Base-by-base conservation (phyloP, 2,797 vertebrate genomes). In the Gobionotothen gibberifrons region DNA sequence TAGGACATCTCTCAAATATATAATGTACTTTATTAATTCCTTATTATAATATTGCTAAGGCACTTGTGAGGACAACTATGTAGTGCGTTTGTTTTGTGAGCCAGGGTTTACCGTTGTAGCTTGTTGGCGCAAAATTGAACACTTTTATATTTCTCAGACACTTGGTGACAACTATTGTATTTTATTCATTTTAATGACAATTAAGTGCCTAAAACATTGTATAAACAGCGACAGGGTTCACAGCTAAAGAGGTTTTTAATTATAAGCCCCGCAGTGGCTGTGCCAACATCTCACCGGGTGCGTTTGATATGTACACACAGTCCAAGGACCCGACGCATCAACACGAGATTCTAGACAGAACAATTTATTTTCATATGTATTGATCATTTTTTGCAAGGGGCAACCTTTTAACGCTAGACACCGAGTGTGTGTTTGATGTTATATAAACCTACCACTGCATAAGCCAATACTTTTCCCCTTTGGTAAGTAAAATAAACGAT, bases 301-400 rank as follows among this genome's bases (percentile, higher is more conserved):
- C 53, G 54, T 39, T 36, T 39, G 74, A n/a, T 13, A 67, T 29
- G 59, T 49, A 55, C n/a, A 77, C 59, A 40, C 9, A 40, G 9
- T 43, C 2, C n/a, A 7, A 87, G 87, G 88, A 88, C 89, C 90
- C 76, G 36, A 16, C 8, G 12, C 52, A 19, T 3, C 46, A 29
- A 52, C 84, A 86, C 78, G 85, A 89, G 83, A 76, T 22, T 47
- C 54, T 54, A 66, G 22, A 54, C 40, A 16, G 10, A 69, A 29
- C 57, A 46, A 56, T 43, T 3, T 54, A 14, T 60, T 49, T 4
- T 64, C 29, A 17, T 46, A 10, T 53, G 10, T 42, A 7, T 59
- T 49, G 9, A 46, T 44, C 52, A 8, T 22, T 54, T 0, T 74
- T 55, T 21, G 12, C 8, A 39, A 4, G 6, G 17, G 16, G 17